Conservation (phyloP, 2,113 vertebrate genomes). For the Calyptommatus sinebrachiatus region DNA sequence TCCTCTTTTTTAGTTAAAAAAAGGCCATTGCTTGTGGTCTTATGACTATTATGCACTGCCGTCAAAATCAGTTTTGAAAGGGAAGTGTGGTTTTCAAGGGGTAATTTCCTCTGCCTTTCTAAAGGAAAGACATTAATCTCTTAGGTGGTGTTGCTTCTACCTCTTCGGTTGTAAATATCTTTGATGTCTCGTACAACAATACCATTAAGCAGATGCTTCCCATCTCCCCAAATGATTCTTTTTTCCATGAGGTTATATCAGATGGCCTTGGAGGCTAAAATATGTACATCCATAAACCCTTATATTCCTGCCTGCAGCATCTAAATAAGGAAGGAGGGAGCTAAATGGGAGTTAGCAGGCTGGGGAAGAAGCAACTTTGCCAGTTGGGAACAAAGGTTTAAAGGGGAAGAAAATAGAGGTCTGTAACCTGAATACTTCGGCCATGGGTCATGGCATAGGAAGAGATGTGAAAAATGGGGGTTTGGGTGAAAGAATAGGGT, state of each 20-base stretch:
- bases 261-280: not conserved
- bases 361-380: no score
- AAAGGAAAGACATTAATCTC: constrained; percentile 8
- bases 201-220: not conserved
- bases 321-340: no score
- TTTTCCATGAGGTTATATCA: not conserved
- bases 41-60: not conserved
- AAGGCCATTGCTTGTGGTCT: not conserved
- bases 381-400: no score
- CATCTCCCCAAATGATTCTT: not conserved
- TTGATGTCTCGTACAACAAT: not conserved
- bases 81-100: not conserved
- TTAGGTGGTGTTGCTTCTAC: not conserved
- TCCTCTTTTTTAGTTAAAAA: not conserved
- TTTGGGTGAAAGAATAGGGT: no score
- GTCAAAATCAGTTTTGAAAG: not conserved
- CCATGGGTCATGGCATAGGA: no score
- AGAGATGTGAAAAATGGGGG: no score
- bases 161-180: not conserved
- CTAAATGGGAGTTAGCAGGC: no score
- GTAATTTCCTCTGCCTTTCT: not conserved
- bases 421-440: no score
- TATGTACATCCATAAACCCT: no score
- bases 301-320: no score
- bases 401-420: no score